phyloP scores from a whole-genome alignment of 2,797 vertebrate genomes.

The Dicrostonyx torquatus region DNA sequence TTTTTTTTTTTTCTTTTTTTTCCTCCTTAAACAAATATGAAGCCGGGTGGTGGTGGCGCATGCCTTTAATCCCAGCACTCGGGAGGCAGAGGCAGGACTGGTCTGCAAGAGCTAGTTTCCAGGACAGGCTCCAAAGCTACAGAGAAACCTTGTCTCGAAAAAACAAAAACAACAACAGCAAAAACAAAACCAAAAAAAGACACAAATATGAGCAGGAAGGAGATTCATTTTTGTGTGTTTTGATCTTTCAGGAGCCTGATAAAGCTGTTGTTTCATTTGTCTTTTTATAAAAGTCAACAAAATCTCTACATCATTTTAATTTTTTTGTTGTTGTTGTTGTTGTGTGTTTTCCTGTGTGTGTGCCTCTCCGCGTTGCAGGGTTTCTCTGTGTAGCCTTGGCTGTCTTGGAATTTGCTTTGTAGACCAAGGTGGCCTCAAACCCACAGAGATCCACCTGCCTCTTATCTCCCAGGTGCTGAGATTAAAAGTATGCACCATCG shows the following conservation, averaged over 20 bases:
- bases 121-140: too few species aligned
- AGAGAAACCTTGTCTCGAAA: too few species aligned
- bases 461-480: background rate
- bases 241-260: slow-evolving; percentile 13
- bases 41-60: too few species aligned
- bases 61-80: too few species aligned
- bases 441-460: background rate
- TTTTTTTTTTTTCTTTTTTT: slow-evolving; percentile 42
- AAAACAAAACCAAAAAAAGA: too few species aligned
- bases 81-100: too few species aligned
- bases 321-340: background rate
- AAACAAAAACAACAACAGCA: too few species aligned
- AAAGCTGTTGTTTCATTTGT: slow-evolving; percentile 23
- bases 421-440: background rate
- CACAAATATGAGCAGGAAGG: slow-evolving; percentile 5
- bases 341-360: background rate
- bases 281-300: slow-evolving; percentile 27
- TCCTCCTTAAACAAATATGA: background rate
- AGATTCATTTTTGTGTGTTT: slow-evolving; percentile 25
- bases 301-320: background rate
- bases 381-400: background rate
- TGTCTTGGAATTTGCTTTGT: background rate
- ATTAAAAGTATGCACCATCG: background rate
- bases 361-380: too few species aligned
- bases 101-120: too few species aligned